Percentiles rank a stretch among this genome's conserved stretches.
These are phyloP conservation scores for Triplophysa yarkandensis DNA, from an alignment of 2,797 vertebrate species.

Conservation along the genomic window DNA sequence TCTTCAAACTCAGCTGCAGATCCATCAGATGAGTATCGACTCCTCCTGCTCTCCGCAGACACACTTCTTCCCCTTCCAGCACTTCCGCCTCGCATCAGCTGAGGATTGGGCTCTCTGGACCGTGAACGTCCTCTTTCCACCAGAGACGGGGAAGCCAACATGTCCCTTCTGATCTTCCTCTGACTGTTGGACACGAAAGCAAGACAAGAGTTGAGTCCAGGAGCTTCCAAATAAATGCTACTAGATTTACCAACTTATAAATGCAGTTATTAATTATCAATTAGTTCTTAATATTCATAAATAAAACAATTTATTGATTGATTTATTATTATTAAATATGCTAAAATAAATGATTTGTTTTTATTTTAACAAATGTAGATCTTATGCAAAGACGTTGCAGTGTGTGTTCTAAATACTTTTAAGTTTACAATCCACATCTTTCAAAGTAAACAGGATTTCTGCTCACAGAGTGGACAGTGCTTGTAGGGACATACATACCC, in stretches of 20 bases:
- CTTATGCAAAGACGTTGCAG: background rate
- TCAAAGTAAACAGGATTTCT: slow-evolving; percentile 45
- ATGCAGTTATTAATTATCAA: too few relatives aligned
- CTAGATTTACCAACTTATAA: too few relatives aligned
- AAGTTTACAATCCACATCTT: slow-evolving; percentile 34
- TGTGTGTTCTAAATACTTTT: background rate
- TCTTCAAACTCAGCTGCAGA: slow-evolving; percentile 83
- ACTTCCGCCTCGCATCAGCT: slow-evolving; percentile 63
- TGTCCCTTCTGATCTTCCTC: slow-evolving; percentile 76
- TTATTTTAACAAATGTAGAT: too few relatives aligned
- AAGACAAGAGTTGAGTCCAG: background rate
- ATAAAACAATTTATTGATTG: too few relatives aligned
- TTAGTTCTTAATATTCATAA: too few relatives aligned
- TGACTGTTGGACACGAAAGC: slow-evolving; percentile 67
- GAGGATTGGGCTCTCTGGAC: slow-evolving; percentile 72
- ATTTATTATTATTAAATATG: too few relatives aligned
- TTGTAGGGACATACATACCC: slow-evolving; percentile 8
- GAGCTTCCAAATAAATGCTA: background rate
- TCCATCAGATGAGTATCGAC: slow-evolving; percentile 81
- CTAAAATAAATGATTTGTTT: too few relatives aligned
- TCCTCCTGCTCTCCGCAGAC: slow-evolving; percentile 80
- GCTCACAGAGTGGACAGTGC: slow-evolving; percentile 36
- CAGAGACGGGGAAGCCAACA: slow-evolving; percentile 68
- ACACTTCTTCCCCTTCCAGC: slow-evolving; percentile 69
- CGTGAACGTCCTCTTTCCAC: slow-evolving; percentile 78